Percentiles rank a stretch among this genome's conserved stretches.
These are phyloP conservation scores for Drosophila mauritiana DNA, from an alignment of 1,140 invertebrate genomes.

Conservation along the genomic window DNA sequence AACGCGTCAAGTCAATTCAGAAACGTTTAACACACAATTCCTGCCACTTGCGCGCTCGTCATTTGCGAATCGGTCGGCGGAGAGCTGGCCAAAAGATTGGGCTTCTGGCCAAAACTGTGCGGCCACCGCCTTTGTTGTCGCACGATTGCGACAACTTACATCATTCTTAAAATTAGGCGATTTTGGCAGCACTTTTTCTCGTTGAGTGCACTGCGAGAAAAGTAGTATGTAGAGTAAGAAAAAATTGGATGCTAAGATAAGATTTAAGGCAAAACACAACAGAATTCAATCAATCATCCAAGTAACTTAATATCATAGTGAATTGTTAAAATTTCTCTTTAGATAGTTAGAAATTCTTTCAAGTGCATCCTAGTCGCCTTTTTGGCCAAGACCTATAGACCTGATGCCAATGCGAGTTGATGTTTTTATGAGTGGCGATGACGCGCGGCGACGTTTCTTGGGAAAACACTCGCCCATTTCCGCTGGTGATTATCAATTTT, in stretches of 20 bases:
- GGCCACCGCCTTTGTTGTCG: slow-evolving; percentile 44
- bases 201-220: slow-evolving; percentile 21
- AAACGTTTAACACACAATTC: slow-evolving; percentile 79
- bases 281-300: no score
- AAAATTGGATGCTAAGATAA: background rate
- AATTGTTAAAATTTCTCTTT: background rate
- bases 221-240: background rate
- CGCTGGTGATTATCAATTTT: slow-evolving; percentile 67
- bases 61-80: slow-evolving; percentile 37
- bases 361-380: background rate
- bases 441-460: slow-evolving; percentile 55
- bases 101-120: slow-evolving; percentile 67
- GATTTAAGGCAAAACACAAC: no score
- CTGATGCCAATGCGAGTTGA: slow-evolving; percentile 44
- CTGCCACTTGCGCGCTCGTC: slow-evolving; percentile 71
- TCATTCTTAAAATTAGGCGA: slow-evolving; percentile 84
- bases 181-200: slow-evolving; percentile 44
- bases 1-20: slow-evolving; percentile 69
- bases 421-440: slow-evolving; percentile 48
- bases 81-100: slow-evolving; percentile 55
- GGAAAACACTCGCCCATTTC: slow-evolving; percentile 72
- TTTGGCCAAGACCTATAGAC: slow-evolving; percentile 32
- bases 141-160: slow-evolving; percentile 78
- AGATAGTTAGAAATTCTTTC: background rate
- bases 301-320: background rate